Evolutionary conservation across 1,140 invertebrate genomes (phyloP), one percentile per base, ranked within the genome.

Genomic region (Drosophila trapezifrons): DNA sequence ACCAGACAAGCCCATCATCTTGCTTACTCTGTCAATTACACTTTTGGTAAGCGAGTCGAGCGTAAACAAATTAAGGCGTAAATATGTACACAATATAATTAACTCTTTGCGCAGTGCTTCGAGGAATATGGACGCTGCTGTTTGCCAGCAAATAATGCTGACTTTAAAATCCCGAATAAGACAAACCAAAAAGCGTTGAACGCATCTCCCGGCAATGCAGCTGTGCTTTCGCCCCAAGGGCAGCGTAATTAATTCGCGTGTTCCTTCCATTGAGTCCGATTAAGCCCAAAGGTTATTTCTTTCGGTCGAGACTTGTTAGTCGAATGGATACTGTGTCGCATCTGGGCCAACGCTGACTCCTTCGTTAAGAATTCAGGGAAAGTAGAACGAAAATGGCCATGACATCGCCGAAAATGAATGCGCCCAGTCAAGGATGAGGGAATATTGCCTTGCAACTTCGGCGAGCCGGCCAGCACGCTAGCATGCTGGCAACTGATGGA

Each of bases 81-180:
- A 73, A 73, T 73, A 52, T 72, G 56, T 73, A 52, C 38, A 54
- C 47, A 54, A 20, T 62, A 25, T 37, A 52, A 73, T 38, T 62
- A 27, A 51, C 32, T 45, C 72, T 37, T 46, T 54, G 12, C 8
- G 22, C 5, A 32, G 27, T 12, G 17, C 12, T 20, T 32, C 27
- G 27, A 4, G n/a, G 9, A 17, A 40, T 22, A 13, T 17, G 47
- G 20, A 37, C 6, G 37, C n/a, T 2, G 49, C 17, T 32, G 42
- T 37, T 69, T 45, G 66, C n/a, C 37, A 13, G 15, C 12, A 42
- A 29, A 37, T 37, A 18, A 13, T 12, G 17, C 29, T 13, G 17
- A 13, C 32, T 27, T 54, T 38, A 46, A 71, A 40, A 32, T 42
- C 25, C 4, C 20, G 51, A 2, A 35, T n/a, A 54, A 54, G 32